These are phyloP conservation scores for Protobothrops mucrosquamatus DNA, from an alignment of 2,113 vertebrate species.

Conservation along the genomic window DNA sequence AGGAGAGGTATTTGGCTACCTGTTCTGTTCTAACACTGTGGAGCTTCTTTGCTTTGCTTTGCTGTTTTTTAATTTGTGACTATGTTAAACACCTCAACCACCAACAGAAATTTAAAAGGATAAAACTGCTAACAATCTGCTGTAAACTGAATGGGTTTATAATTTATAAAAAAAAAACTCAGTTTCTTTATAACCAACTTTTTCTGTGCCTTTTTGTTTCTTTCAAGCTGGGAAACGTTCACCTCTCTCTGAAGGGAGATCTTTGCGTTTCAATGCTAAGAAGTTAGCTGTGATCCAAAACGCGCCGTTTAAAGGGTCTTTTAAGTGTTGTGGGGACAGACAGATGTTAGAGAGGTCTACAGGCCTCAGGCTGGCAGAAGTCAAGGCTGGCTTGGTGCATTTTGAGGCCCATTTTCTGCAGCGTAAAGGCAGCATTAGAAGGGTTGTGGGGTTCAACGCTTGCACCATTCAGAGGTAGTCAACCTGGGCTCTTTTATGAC, in stretches of 20 bases:
- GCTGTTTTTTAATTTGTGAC: slow-evolving; percentile 68
- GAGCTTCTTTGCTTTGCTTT: slow-evolving; percentile 57
- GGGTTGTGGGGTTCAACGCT: background rate
- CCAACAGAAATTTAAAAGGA: slow-evolving; percentile 58
- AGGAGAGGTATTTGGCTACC: slow-evolving; percentile 56
- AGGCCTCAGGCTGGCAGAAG: background rate
- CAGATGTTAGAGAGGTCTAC: background rate
- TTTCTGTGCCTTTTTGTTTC: slow-evolving; percentile 45
- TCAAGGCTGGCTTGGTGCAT: background rate
- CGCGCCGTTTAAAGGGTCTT: background rate
- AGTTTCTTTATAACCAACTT: slow-evolving; percentile 62
- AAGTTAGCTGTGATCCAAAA: background rate
- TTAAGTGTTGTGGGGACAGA: background rate
- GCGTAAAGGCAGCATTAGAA: too few species aligned
- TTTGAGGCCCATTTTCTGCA: background rate
- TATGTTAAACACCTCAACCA: slow-evolving; percentile 57
- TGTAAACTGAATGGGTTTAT: slow-evolving; percentile 73
- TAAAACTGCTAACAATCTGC: slow-evolving; percentile 60
- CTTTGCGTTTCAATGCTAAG: background rate
- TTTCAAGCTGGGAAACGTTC: slow-evolving; percentile 9
- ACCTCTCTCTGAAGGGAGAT: background rate
- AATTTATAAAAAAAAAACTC: slow-evolving; percentile 68
- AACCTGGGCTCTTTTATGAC: too few species aligned
- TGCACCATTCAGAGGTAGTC: background rate
- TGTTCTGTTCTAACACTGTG: slow-evolving; percentile 51